Conservation (phyloP, 2,797 vertebrate species). For the Carapus acus region DNA sequence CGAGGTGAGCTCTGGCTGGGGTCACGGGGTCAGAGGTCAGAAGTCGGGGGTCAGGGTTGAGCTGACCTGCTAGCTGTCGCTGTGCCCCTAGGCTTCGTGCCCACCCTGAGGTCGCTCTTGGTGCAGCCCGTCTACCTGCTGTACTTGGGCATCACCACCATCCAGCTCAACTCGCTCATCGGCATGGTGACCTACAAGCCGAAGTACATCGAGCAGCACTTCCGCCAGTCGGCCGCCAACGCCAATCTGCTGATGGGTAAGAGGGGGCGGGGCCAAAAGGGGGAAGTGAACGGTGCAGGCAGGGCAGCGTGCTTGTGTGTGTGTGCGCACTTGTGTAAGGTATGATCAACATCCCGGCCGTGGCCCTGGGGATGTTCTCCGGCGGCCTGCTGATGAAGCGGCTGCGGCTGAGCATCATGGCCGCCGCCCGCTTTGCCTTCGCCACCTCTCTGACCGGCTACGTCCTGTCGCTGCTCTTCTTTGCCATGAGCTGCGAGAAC, state of each 20-base stretch:
- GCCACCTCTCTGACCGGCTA: conserved; percentile 63
- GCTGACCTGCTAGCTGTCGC: too few species aligned
- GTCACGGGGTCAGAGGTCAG: too few species aligned
- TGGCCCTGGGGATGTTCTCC: conserved; percentile 73
- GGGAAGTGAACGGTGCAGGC: too few species aligned
- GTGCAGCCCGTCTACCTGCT: conserved; percentile 76
- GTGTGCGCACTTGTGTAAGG: conserved; percentile 58
- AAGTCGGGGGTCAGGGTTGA: too few species aligned
- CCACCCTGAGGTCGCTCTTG: conserved; percentile 77
- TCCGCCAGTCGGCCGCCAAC: conserved; percentile 76
- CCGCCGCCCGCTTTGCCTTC: conserved; percentile 65
- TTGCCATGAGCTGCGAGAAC: conserved; percentile 71
- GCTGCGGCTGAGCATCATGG: conserved; percentile 70
- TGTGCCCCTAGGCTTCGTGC: conserved; percentile 72
- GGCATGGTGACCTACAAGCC: conserved; percentile 81
- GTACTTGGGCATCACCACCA: conserved; percentile 66
- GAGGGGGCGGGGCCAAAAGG: too few species aligned
- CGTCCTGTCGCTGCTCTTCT: conserved; percentile 66
- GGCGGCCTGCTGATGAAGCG: conserved; percentile 76
- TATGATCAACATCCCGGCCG: conserved; percentile 67
- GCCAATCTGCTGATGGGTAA: conserved; percentile 79
- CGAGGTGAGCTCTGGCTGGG: conserved; percentile 71
- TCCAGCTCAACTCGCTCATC: conserved; percentile 75
- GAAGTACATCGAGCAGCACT: conserved; percentile 91
- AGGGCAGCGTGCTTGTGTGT: conserved; percentile 14